These are phyloP conservation scores for Chrysogorgia sp. DNA, from an alignment of 92 coral and sea anemone species.

Conservation along the genomic window DNA sequence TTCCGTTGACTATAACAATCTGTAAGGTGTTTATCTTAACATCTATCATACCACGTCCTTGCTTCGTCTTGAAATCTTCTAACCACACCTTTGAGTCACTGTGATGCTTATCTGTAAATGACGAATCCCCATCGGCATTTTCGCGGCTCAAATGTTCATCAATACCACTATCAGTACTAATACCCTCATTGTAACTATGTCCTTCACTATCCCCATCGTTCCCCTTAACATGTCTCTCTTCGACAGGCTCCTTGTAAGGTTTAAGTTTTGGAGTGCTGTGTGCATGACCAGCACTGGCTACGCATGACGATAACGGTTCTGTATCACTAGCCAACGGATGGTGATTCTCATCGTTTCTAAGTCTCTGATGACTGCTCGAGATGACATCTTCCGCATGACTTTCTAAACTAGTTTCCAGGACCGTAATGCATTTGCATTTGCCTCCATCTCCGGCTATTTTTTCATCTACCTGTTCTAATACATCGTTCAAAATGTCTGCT, in stretches of 20 bases:
- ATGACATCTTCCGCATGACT: background rate
- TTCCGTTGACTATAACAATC: too few species aligned
- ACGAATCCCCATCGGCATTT: conserved; percentile 3
- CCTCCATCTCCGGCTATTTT: background rate
- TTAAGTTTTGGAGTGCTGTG: conserved; percentile 37
- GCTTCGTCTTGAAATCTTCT: background rate
- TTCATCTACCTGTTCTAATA: background rate
- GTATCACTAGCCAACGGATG: background rate
- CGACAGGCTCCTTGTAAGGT: background rate
- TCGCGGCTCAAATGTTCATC: conserved; percentile 29
- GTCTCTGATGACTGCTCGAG: conserved; percentile 13
- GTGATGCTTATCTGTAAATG: background rate
- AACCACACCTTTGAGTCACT: background rate
- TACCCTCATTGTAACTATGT: conserved; percentile 10
- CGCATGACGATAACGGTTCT: background rate
- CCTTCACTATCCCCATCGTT: background rate
- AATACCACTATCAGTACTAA: conserved; percentile 34
- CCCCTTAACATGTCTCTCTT: background rate
- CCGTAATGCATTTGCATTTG: background rate
- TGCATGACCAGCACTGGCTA: background rate
- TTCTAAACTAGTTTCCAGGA: background rate
- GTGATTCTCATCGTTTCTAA: background rate
- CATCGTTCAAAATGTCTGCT: background rate
- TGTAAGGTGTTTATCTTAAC: too few species aligned
- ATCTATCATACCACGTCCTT: background rate